Evolutionary conservation across 2,113 vertebrate genomes (phyloP), one percentile per base, ranked within the genome.

Genomic region (Chionodraco myersi): DNA sequence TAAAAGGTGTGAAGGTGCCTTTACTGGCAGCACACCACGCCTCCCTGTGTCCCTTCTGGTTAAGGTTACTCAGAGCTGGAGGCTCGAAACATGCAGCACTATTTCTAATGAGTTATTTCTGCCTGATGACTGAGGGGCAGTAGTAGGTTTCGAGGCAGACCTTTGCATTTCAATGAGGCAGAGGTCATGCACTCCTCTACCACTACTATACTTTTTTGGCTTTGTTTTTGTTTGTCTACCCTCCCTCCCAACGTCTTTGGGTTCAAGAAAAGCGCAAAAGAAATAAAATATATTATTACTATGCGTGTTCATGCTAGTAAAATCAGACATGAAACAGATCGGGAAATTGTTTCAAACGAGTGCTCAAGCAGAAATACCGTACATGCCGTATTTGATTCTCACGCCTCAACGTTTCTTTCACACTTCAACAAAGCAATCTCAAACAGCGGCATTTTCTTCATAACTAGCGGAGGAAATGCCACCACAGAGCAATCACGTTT

Each of bases 161-260:
- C 87, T 90, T 89, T 89, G 90, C 83, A 94, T 93, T 89, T 89
- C 80, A 92, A 92, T 90, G 82, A 91, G 62, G 86, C 68, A 16
- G 66, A 83, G 80, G 80, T 87, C 84, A 52, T 21, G 52, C 12
- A 21, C 65, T 56, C 79, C 23, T 49, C 59, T 67, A 49, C 7
- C 10, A 51, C 49, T n/a, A 10, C 30, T 8, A 21, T 21, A 21
- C 21, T 21, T 21, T 21, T 21, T 21, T 21, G 21, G 21, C 21
- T 21, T 21, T 21, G 21, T 21, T 21, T 21, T 21, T 21, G 21
- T 21, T 21, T 21, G 21, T 21, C 21, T 21, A 21, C 21, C 21
- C 21, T 21, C 21, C 21, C 21, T 21, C 21, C 21, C 21, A 21
- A 21, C 21, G 21, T 21, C 21, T 21, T 21, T 21, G 21, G 21